These are phyloP conservation scores for Sinelater perroti DNA, from an alignment of 2,888 invertebrate species.

Conservation along the genomic window DNA sequence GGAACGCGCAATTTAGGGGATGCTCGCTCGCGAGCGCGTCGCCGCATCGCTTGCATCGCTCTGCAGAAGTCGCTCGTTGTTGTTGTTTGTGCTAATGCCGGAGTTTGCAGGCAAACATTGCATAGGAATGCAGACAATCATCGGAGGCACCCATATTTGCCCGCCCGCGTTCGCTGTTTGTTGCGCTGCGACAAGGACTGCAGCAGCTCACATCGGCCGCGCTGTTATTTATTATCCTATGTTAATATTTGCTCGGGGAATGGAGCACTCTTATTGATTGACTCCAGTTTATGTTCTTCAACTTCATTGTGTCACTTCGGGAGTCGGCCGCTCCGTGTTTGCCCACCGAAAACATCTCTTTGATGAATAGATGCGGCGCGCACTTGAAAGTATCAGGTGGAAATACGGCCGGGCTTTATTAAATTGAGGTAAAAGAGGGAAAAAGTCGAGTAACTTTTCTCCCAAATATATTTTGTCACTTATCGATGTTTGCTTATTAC, in stretches of 20 bases:
- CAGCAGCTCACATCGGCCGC: slow-evolving; percentile 9
- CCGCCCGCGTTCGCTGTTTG: slow-evolving; percentile 28
- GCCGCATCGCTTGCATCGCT: slow-evolving; percentile 9
- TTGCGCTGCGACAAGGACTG: slow-evolving; percentile 2
- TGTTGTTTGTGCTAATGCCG: slow-evolving; percentile 14
- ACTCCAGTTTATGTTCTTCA: too few species aligned
- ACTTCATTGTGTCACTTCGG: too few species aligned
- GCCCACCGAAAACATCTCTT: too few species aligned
- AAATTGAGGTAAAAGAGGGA: too few species aligned
- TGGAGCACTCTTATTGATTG: background rate
- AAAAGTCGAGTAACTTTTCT: too few species aligned
- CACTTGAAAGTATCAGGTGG: too few species aligned
- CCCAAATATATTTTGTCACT: too few species aligned
- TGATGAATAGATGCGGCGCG: too few species aligned
- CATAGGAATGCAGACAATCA: slow-evolving; percentile 30
- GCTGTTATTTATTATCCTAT: slow-evolving; percentile 3
- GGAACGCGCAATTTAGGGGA: slow-evolving; percentile 16
- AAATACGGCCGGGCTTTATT: too few species aligned
- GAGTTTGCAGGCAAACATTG: slow-evolving; percentile 26
- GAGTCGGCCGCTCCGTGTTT: too few species aligned
- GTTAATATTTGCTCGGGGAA: slow-evolving; percentile 6
- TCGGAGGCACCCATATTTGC: slow-evolving; percentile 37
- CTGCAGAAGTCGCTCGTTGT: slow-evolving; percentile 24
- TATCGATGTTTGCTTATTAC: too few species aligned
- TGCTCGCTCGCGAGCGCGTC: slow-evolving; percentile 1